These are phyloP conservation scores for Microvelia longipes DNA, from an alignment of 1,140 invertebrate genomes.

Conservation along the genomic window DNA sequence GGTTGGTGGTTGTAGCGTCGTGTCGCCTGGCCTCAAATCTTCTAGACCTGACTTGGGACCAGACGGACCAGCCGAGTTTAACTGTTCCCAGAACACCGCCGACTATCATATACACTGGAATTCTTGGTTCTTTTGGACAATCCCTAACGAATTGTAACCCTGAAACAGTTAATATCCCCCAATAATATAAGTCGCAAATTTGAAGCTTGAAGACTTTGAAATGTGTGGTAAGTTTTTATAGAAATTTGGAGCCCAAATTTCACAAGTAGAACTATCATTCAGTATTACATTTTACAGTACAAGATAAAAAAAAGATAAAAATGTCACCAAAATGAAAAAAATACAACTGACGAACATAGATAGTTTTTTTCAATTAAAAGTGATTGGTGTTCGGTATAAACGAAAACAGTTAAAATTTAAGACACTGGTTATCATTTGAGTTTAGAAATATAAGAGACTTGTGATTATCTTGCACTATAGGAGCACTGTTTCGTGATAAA, in stretches of 20 bases:
- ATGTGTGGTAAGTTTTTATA: neutral
- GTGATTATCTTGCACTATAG: too few species aligned
- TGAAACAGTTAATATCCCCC: slow-evolving; percentile 35
- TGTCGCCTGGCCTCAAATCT: slow-evolving; percentile 33
- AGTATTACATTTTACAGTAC: too few species aligned
- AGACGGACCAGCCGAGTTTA: slow-evolving; percentile 52
- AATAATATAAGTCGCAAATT: slow-evolving; percentile 15
- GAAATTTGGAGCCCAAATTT: neutral
- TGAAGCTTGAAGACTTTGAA: neutral
- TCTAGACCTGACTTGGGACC: slow-evolving; percentile 45
- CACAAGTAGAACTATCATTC: neutral
- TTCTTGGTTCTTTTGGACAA: slow-evolving; percentile 57
- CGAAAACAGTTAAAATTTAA: too few species aligned
- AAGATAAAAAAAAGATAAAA: too few species aligned
- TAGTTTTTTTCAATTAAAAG: too few species aligned
- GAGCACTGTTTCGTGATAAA: too few species aligned
- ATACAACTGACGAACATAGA: too few species aligned
- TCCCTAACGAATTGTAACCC: slow-evolving; percentile 62
- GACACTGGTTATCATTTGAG: too few species aligned
- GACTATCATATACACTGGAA: slow-evolving; percentile 70
- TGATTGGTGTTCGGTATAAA: too few species aligned
- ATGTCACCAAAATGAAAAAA: too few species aligned
- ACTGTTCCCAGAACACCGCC: slow-evolving; percentile 54
- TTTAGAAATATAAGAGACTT: too few species aligned
- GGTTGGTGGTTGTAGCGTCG: slow-evolving; percentile 31